A percentile compares a stretch with the other conserved stretches of the same genome.
These are phyloP conservation scores for Mercenaria mercenaria DNA, from an alignment of 1,140 invertebrate species.

Conservation along the genomic window DNA sequence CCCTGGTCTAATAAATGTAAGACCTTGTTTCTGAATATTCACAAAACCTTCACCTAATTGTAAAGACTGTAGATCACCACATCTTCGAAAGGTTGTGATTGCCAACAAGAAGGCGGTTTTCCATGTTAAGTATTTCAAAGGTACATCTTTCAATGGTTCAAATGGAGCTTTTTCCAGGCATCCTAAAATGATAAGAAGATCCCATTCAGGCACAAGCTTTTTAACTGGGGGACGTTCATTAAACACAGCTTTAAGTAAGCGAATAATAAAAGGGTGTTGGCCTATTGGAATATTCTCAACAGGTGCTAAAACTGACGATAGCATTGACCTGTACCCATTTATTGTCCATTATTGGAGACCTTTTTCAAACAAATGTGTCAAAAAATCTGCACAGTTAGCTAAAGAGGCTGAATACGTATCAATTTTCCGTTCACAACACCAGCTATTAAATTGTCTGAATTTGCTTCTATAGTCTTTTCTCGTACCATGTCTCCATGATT, in stretches of 20 bases:
- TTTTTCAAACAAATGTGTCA: conserved; percentile 29
- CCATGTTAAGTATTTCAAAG: too few species aligned
- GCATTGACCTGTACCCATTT: conserved; percentile 48
- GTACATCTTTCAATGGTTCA: too few species aligned
- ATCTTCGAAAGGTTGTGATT: too few species aligned
- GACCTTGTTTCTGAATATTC: too few species aligned
- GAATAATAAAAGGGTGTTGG: conserved; percentile 40
- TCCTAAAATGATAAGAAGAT: conserved; percentile 34
- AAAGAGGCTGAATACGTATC: too few species aligned
- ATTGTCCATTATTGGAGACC: conserved; percentile 44
- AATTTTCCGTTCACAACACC: conserved; percentile 56
- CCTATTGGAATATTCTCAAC: conserved; percentile 16
- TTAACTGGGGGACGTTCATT: conserved; percentile 32
- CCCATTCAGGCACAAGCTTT: conserved; percentile 31
- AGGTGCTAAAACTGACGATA: conserved; percentile 47
- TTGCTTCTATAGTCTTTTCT: conserved; percentile 45
- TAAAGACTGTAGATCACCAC: too few species aligned
- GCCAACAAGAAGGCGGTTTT: too few species aligned
- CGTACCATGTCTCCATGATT: not conserved
- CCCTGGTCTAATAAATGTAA: too few species aligned
- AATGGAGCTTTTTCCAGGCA: too few species aligned
- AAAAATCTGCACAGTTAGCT: conserved; percentile 10
- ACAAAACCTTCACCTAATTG: too few species aligned
- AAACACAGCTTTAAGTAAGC: conserved; percentile 27
- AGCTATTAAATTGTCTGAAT: conserved; percentile 51